These are phyloP conservation scores for Oscheius sp. DNA, from an alignment of 2,888 invertebrate genomes.

Conservation along the genomic window DNA sequence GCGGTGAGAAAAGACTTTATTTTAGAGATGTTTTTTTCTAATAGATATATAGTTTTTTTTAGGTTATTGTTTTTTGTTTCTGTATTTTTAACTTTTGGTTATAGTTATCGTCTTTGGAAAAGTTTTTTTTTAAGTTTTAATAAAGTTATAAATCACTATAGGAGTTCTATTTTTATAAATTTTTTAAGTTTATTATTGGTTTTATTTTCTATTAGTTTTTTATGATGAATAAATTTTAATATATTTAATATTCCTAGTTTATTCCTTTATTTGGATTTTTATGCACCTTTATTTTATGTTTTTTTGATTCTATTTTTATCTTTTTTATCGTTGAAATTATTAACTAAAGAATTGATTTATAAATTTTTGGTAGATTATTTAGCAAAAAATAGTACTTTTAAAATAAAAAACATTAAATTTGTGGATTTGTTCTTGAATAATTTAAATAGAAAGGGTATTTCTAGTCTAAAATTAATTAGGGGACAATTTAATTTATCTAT, in stretches of 20 bases:
- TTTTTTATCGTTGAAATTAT: constrained; percentile 46
- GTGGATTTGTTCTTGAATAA: constrained; percentile 51
- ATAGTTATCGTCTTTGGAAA: constrained; percentile 59
- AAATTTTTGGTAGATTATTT: constrained; percentile 58
- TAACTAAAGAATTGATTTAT: constrained; percentile 48
- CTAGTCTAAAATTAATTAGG: constrained; percentile 18
- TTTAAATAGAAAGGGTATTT: constrained; percentile 42
- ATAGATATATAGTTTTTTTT: constrained; percentile 50
- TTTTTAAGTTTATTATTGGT: constrained; percentile 52
- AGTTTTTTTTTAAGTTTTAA: constrained; percentile 55
- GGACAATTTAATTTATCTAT: constrained; percentile 42
- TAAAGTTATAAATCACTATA: constrained; percentile 50
- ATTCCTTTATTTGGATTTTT: constrained; percentile 56
- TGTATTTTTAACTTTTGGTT: constrained; percentile 59
- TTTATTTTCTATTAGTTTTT: constrained; percentile 47
- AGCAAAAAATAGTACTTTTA: constrained; percentile 46
- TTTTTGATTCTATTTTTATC: constrained; percentile 49
- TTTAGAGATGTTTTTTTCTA: constrained; percentile 55
- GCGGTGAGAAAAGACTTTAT: constrained; percentile 59
- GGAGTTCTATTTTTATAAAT: constrained; percentile 51
- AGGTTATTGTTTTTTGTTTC: constrained; percentile 53
- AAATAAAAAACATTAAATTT: constrained; percentile 53
- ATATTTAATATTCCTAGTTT: constrained; percentile 50
- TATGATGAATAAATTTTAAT: constrained; percentile 55
- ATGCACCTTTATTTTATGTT: constrained; percentile 45